Percentiles rank a stretch among this genome's conserved stretches.
Evolutionary conservation across 1,140 invertebrate species (phyloP).

Genomic region (Drosophila sturtevanti): DNA sequence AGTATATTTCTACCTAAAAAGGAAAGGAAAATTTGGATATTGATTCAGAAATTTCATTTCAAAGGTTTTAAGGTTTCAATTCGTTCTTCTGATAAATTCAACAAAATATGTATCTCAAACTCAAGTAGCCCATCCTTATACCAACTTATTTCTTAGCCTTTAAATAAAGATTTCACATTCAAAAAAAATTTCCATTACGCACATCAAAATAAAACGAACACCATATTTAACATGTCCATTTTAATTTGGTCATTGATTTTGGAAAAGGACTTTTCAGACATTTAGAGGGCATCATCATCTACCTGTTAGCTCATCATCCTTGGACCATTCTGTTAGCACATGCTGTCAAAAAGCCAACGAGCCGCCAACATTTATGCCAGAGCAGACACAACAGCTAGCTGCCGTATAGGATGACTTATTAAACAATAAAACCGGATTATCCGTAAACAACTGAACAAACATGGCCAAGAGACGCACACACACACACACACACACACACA

Average conservation of each 20-base stretch:
- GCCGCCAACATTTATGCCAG: slow-evolving; percentile 30
- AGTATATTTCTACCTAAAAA: too few relatives aligned
- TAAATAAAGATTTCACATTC: too few relatives aligned
- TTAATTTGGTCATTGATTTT: slow-evolving; percentile 51
- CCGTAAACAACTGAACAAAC: slow-evolving; percentile 79
- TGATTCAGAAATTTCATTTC: too few relatives aligned
- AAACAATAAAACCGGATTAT: slow-evolving; percentile 81
- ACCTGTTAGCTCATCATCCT: neutral
- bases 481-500: neutral
- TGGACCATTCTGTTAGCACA: slow-evolving; percentile 30
- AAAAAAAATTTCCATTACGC: neutral
- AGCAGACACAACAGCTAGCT: slow-evolving; percentile 2
- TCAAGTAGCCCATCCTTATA: too few relatives aligned
- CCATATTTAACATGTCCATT: slow-evolving; percentile 25
- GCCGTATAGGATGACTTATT: slow-evolving; percentile 64
- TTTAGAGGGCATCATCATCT: neutral
- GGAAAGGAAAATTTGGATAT: too few relatives aligned
- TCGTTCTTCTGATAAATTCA: too few relatives aligned
- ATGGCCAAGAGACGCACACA: slow-evolving; percentile 25
- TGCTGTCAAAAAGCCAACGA: slow-evolving; percentile 55
- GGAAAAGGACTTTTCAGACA: neutral
- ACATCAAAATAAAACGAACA: neutral
- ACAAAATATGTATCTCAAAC: too few relatives aligned
- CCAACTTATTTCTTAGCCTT: too few relatives aligned
- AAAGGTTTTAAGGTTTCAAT: too few relatives aligned